Conservation (phyloP, 2,888 invertebrate species). For the Tenthredo amoena region DNA sequence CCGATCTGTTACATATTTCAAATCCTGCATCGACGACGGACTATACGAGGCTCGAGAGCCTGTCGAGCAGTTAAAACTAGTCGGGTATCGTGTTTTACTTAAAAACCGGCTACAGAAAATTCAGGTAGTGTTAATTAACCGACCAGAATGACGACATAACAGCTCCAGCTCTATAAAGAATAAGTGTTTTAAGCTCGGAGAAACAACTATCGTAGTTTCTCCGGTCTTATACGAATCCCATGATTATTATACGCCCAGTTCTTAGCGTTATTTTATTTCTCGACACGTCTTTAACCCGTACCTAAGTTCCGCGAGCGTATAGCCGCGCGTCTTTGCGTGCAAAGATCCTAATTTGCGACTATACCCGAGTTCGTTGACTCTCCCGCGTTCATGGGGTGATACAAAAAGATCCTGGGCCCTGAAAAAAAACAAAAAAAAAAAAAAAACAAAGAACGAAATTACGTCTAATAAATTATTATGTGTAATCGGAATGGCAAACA, state of each 20-base stretch:
- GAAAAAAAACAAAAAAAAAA: not conserved
- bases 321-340: conserved; percentile 18
- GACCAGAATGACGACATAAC: conserved; percentile 39
- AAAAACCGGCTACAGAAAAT: conserved; percentile 35
- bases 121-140: conserved; percentile 45
- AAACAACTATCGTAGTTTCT: conserved; percentile 18
- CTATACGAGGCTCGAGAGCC: conserved; percentile 16
- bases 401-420: not conserved
- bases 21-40: not conserved
- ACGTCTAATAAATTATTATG: not conserved
- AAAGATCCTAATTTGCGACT: conserved; percentile 45
- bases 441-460: not conserved
- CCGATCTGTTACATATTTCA: not conserved
- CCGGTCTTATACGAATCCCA: not conserved
- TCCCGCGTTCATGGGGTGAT: conserved; percentile 23
- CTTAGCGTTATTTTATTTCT: conserved; percentile 37
- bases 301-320: not conserved
- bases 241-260: conserved; percentile 11
- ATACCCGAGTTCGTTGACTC: conserved; percentile 38
- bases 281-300: conserved; percentile 45
- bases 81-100: conserved; percentile 34
- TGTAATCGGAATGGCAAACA: not conserved
- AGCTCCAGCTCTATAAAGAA: conserved; percentile 29
- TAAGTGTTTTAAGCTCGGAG: conserved; percentile 18
- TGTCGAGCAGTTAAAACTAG: conserved; percentile 10